Percentiles rank a stretch among this genome's conserved stretches.
phyloP scores from a whole-genome alignment of 2,113 vertebrate species.

The Microtus richardsoni region DNA sequence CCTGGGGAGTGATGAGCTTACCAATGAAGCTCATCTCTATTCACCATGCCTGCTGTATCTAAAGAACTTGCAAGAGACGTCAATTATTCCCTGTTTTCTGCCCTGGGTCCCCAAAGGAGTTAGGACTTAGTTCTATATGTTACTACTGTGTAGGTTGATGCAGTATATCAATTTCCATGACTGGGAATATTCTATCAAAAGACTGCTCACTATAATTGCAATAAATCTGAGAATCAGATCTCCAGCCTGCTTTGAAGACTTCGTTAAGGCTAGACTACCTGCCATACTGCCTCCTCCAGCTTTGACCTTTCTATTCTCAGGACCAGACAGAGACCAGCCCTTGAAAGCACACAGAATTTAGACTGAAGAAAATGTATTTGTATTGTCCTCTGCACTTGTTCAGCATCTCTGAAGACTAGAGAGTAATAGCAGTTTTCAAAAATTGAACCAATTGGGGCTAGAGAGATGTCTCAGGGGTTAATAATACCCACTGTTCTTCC shows the following conservation, averaged over 20 bases:
- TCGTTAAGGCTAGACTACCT: neutral
- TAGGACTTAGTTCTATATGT: conserved; percentile 8
- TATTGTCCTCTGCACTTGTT: neutral
- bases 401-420: neutral
- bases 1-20: conserved; percentile 1
- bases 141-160: neutral
- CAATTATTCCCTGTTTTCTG: neutral
- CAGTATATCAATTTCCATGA: neutral
- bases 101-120: neutral
- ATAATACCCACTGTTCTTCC: neutral
- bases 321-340: neutral
- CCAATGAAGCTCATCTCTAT: conserved; percentile 15
- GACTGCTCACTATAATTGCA: conserved; percentile 27
- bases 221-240: neutral
- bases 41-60: neutral
- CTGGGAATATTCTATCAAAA: conserved; percentile 40
- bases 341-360: neutral
- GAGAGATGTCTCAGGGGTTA: neutral
- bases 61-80: conserved; percentile 6
- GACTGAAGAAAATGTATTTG: neutral
- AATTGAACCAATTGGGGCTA: neutral
- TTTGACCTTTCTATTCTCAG: neutral
- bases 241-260: conserved; percentile 34
- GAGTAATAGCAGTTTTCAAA: neutral
- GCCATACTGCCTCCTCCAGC: neutral